These are phyloP conservation scores for Callaeas wilsoni DNA, from an alignment of 2,113 vertebrate genomes.

Conservation along the genomic window DNA sequence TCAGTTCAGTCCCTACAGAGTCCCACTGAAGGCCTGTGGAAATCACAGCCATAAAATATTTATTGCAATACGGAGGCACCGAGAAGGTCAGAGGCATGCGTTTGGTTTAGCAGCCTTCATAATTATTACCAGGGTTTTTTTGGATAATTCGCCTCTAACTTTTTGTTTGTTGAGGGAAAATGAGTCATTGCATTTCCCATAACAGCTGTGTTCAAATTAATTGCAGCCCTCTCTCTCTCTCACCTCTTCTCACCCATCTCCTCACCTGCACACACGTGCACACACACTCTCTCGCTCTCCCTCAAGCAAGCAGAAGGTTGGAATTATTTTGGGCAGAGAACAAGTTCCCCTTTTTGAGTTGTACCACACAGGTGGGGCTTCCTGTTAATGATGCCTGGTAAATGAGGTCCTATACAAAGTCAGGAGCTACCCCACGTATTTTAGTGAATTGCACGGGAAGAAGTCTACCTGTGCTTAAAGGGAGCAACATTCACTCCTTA, in stretches of 20 bases:
- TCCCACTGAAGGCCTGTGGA: neutral
- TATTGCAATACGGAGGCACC: neutral
- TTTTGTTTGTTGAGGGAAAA: neutral
- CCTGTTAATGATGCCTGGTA: neutral
- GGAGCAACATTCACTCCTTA: neutral
- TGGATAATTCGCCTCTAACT: neutral
- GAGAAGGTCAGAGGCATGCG: neutral
- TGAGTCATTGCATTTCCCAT: neutral
- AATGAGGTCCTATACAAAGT: neutral
- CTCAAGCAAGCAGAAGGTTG: neutral
- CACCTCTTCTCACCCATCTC: neutral
- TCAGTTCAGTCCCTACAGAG: neutral
- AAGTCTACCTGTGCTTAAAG: neutral
- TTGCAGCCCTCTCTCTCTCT: neutral
- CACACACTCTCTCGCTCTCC: fast-evolving
- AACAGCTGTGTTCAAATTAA: neutral
- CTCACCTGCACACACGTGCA: fast-evolving
- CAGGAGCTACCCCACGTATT: neutral
- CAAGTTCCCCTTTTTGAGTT: neutral
- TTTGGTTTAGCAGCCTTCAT: neutral
- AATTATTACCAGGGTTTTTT: neutral
- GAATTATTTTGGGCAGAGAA: neutral
- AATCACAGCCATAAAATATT: neutral
- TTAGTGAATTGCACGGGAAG: neutral
- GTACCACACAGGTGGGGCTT: fast-evolving